A percentile compares a stretch with the other conserved stretches of the same genome.
Evolutionary conservation across 1,140 invertebrate genomes (phyloP).

Genomic region (Popillia japonica): DNA sequence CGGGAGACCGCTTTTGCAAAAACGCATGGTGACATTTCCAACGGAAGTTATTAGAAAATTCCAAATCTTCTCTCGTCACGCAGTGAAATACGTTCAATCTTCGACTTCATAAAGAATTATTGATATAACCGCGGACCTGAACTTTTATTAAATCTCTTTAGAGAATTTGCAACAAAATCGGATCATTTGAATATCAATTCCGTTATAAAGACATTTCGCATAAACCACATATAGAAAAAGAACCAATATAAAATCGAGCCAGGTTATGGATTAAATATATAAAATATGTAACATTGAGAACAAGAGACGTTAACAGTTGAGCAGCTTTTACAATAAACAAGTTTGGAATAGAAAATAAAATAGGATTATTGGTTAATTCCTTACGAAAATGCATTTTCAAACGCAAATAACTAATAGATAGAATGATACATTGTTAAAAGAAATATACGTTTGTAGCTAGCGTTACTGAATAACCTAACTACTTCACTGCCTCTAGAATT

Average conservation of each 20-base stretch:
- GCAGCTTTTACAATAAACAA: too few relatives aligned
- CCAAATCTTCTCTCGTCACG: background rate
- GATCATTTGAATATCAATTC: slow-evolving; percentile 16
- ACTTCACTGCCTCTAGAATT: too few relatives aligned
- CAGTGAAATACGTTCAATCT: background rate
- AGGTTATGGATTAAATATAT: background rate
- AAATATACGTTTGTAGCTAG: too few relatives aligned
- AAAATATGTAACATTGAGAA: too few relatives aligned
- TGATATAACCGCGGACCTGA: slow-evolving; percentile 20
- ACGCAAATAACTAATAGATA: too few relatives aligned
- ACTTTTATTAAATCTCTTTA: slow-evolving; percentile 18
- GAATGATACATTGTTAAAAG: too few relatives aligned
- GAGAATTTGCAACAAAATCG: slow-evolving; percentile 27
- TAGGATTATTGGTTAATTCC: too few relatives aligned
- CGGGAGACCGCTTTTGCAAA: background rate
- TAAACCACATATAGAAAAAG: background rate
- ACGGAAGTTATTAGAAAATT: slow-evolving; percentile 31
- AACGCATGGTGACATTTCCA: slow-evolving; percentile 13
- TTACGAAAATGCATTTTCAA: too few relatives aligned
- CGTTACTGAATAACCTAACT: too few relatives aligned
- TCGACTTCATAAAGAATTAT: slow-evolving; percentile 17
- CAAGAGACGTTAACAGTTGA: too few relatives aligned
- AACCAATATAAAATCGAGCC: background rate
- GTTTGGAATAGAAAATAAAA: too few relatives aligned
- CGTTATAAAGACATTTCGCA: background rate